Conservation (phyloP, 1,140 invertebrate genomes). For the Berghia stephanieae region DNA sequence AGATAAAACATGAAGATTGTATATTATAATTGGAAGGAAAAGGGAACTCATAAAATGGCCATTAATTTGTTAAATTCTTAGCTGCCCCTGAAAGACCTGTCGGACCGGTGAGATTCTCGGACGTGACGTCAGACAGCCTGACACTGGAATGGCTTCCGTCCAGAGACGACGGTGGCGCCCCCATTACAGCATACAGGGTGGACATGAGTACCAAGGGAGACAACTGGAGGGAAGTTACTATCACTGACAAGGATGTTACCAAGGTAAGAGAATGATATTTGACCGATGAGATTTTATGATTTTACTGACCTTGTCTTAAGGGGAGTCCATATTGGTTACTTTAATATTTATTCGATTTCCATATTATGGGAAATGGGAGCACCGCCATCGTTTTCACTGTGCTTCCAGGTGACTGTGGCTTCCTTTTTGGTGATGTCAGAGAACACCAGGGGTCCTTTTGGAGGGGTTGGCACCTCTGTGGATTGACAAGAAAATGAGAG, state of each 20-base stretch:
- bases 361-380: constrained; percentile 88
- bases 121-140: constrained; percentile 93
- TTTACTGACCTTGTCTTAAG: too few relatives aligned
- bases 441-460: constrained; percentile 76
- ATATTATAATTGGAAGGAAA: too few relatives aligned
- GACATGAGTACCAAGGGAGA: constrained; percentile 92
- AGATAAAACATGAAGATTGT: too few relatives aligned
- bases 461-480: constrained; percentile 68
- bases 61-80: too few relatives aligned
- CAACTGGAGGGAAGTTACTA: constrained; percentile 84
- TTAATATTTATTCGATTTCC: too few relatives aligned
- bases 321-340: too few relatives aligned
- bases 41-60: too few relatives aligned
- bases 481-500: too few relatives aligned
- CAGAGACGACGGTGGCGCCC: constrained; percentile 88
- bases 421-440: constrained; percentile 68
- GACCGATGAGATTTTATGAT: too few relatives aligned
- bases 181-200: constrained; percentile 91
- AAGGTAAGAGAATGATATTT: too few relatives aligned
- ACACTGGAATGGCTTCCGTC: constrained; percentile 88
- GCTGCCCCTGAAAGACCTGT: constrained; percentile 81
- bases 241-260: constrained; percentile 72
- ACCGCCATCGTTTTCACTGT: constrained; percentile 86
- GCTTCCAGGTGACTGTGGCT: constrained; percentile 88
- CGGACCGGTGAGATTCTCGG: constrained; percentile 88